Conservation (phyloP, 2,797 vertebrate species). For the Columba guinea region DNA sequence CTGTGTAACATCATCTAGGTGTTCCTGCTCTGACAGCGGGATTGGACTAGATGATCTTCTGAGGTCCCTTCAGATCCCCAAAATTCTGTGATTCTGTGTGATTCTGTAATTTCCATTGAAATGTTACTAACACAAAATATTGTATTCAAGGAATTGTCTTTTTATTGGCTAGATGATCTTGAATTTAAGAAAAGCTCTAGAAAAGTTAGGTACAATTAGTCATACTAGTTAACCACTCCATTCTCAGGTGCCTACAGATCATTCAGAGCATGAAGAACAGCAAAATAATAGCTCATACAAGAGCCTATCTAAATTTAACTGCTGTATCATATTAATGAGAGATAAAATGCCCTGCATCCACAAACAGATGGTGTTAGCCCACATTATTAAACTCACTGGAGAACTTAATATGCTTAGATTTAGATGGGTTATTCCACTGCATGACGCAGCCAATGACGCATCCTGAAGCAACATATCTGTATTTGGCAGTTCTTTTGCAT, state of each 20-base stretch:
- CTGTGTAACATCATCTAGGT: too few species aligned
- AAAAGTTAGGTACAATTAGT: not conserved
- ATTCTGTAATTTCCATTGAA: not conserved
- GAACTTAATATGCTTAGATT: constrained; percentile 67
- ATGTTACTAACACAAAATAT: not conserved
- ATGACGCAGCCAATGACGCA: constrained; percentile 37
- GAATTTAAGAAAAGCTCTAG: not conserved
- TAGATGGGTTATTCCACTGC: constrained; percentile 48
- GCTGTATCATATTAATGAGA: constrained; percentile 3
- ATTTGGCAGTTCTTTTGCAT: constrained; percentile 13
- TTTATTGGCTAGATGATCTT: not conserved
- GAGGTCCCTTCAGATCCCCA: too few species aligned
- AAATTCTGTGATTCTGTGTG: not conserved
- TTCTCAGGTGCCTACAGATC: not conserved
- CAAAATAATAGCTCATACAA: not conserved
- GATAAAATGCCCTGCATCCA: constrained; percentile 9
- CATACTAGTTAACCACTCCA: not conserved
- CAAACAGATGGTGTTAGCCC: constrained; percentile 66
- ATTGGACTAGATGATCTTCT: too few species aligned
- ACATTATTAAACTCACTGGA: constrained; percentile 55
- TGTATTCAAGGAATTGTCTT: not conserved
- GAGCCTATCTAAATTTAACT: constrained; percentile 52
- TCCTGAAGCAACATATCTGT: not conserved
- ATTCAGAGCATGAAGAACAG: not conserved
- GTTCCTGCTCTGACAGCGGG: too few species aligned